These are phyloP conservation scores for Alexandromys fortis DNA, from an alignment of 2,113 vertebrate genomes.

Conservation along the genomic window DNA sequence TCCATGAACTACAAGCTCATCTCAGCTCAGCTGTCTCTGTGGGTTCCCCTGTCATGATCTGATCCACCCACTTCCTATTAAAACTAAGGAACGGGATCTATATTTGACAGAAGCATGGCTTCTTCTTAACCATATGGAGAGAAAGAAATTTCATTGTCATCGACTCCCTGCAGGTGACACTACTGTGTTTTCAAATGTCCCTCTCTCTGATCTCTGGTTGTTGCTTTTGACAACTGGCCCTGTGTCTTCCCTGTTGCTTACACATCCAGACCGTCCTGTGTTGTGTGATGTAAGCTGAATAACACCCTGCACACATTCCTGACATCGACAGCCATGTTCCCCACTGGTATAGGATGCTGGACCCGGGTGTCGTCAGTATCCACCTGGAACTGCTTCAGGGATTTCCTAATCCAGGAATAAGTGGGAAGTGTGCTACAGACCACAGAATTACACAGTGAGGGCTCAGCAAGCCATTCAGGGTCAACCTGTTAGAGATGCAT, in stretches of 20 bases:
- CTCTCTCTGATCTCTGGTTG: background rate
- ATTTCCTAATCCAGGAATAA: background rate
- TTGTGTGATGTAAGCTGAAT: background rate
- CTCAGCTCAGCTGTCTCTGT: too few species aligned
- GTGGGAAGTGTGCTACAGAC: background rate
- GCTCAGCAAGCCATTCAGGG: too few species aligned
- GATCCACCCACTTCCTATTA: too few species aligned
- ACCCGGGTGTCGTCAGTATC: background rate
- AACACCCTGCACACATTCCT: too few species aligned
- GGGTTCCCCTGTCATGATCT: too few species aligned
- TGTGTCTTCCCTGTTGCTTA: background rate
- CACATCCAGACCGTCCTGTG: too few species aligned
- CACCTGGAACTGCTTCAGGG: background rate
- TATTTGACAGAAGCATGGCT: slow-evolving; percentile 8
- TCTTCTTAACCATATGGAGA: background rate
- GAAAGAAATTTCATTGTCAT: background rate
- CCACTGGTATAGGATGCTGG: background rate
- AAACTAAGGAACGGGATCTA: background rate
- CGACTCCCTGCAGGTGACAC: background rate
- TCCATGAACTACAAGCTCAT: too few species aligned
- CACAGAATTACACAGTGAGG: too few species aligned
- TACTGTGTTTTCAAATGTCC: background rate
- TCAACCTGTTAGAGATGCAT: too few species aligned
- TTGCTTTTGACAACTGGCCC: background rate
- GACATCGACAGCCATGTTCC: background rate